Percentiles rank a stretch among this genome's conserved stretches.
Evolutionary conservation across 2,888 invertebrate species (phyloP).

Genomic region (Synergus laeviventris): DNA sequence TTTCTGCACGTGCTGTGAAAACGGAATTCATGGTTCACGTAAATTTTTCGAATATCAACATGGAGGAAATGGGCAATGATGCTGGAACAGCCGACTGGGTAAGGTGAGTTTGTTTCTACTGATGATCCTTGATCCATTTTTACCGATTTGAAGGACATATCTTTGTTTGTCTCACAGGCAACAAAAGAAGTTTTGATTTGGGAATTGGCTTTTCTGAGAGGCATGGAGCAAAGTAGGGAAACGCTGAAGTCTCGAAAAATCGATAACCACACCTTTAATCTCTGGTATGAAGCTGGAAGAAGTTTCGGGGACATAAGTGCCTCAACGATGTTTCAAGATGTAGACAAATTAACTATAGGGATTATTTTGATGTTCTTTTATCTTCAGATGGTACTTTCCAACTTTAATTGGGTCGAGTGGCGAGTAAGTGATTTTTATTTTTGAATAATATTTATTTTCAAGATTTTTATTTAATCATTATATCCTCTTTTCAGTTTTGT

Average conservation of each 20-base stretch:
- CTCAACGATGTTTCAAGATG: slow-evolving; percentile 84
- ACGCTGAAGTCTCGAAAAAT: slow-evolving; percentile 48
- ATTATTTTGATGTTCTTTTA: slow-evolving; percentile 85
- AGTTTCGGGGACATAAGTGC: slow-evolving; percentile 88
- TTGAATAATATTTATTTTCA: slow-evolving; percentile 22
- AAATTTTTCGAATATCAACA: slow-evolving; percentile 83
- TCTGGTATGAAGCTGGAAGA: slow-evolving; percentile 70
- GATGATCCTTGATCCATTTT: background rate
- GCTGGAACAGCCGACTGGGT: slow-evolving; percentile 88
- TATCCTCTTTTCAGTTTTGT: slow-evolving; percentile 76
- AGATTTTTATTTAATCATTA: background rate
- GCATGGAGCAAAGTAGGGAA: slow-evolving; percentile 59
- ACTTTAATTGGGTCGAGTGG: slow-evolving; percentile 85
- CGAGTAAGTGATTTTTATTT: slow-evolving; percentile 77
- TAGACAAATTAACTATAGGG: slow-evolving; percentile 83
- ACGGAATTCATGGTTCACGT: slow-evolving; percentile 82
- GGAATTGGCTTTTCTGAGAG: slow-evolving; percentile 65
- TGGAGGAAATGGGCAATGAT: slow-evolving; percentile 82
- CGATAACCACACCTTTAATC: slow-evolving; percentile 50
- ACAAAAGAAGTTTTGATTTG: slow-evolving; percentile 69
- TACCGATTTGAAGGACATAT: background rate
- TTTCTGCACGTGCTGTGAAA: slow-evolving; percentile 81
- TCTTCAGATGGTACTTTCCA: slow-evolving; percentile 84
- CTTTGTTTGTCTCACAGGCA: slow-evolving; percentile 59
- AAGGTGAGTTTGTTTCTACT: slow-evolving; percentile 64